Evolutionary conservation across 64 coral and sea anemone genomes (phyloP), one percentile per base, ranked within the genome.

Genomic region (Porites lutea): DNA sequence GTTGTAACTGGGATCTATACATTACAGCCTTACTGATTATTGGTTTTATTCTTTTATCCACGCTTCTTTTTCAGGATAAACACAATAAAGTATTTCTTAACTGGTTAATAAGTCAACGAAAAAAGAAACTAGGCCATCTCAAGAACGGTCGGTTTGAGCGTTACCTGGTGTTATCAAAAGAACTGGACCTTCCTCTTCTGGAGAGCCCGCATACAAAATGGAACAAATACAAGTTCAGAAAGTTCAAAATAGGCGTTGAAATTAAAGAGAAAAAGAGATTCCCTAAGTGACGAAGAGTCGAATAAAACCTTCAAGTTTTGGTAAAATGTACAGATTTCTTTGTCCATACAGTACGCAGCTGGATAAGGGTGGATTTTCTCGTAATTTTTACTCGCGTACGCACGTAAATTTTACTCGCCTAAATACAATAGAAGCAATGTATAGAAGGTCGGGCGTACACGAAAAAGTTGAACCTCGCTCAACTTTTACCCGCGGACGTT

Each of bases 151-250:
- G 93, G 12, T 99, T 99, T 85, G 91, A 93, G 80, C 91, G 94
- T 13, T 99, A 99, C 63, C 76, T 96, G 14, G 83, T 74, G 27
- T 52, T 96, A 14, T 82, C 90, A 12, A 93, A 93, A 89, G 91
- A 99, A 71, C 83, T 99, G 0, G 85, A 74, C 20, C 91, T 99
- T 20, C 72, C 88, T 9, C 91, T 91, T 1, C 48, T 99, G 37
- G 91, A 93, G 77, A 96, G 94, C 22, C 88, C 88, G 1, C 91
- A 99, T 52, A 88, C 79, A 72, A 96, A 94, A 60, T 92, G 88
- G 77, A 95, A 95, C 52, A 99, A 96, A 76, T 99, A 99, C 72
- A 99, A 99, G 49, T 96, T 99, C 72, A 87, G 88, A 13, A 90
- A 82, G 71, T 98, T 95, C 72, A 98, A 98, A 75, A 90, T 98